phyloP scores from a whole-genome alignment of 1,140 invertebrate species.

The Drosophila novamexicana region DNA sequence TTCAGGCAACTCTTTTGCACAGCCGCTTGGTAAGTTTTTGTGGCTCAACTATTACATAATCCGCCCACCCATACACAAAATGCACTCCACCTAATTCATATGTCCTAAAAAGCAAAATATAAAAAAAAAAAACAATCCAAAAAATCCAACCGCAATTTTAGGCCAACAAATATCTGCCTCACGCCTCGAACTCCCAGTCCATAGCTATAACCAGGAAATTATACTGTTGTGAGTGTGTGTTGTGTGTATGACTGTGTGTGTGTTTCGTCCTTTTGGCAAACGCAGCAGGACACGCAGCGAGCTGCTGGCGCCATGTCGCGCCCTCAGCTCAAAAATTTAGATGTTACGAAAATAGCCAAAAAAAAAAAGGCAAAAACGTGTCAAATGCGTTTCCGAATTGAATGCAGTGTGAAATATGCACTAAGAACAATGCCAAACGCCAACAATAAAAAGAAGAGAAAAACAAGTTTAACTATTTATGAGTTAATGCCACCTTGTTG shows the following conservation, averaged over 20 bases:
- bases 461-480: constrained; percentile 68
- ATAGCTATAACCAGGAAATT: constrained; percentile 7
- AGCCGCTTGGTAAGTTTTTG: constrained; percentile 28
- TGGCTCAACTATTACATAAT: constrained; percentile 18
- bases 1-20: neutral
- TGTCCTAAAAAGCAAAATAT: neutral
- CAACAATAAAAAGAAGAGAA: constrained; percentile 27
- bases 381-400: constrained; percentile 45
- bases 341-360: constrained; percentile 3
- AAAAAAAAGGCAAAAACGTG: constrained; percentile 50
- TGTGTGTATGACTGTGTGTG: constrained; percentile 11
- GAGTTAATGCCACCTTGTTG: constrained; percentile 35
- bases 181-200: constrained; percentile 25
- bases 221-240: constrained; percentile 12
- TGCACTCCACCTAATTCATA: constrained; percentile 8
- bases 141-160: constrained; percentile 48
- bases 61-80: constrained; percentile 8
- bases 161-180: constrained; percentile 27
- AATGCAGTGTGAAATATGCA: constrained; percentile 17
- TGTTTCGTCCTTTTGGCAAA: constrained; percentile 51
- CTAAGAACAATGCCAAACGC: neutral
- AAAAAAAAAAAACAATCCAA: constrained; percentile 3
- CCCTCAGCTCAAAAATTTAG: constrained; percentile 23
- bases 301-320: constrained; percentile 62
- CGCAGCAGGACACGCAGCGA: constrained; percentile 58